Conservation (phyloP, 2,797 vertebrate species). For the Myotis planiceps region DNA sequence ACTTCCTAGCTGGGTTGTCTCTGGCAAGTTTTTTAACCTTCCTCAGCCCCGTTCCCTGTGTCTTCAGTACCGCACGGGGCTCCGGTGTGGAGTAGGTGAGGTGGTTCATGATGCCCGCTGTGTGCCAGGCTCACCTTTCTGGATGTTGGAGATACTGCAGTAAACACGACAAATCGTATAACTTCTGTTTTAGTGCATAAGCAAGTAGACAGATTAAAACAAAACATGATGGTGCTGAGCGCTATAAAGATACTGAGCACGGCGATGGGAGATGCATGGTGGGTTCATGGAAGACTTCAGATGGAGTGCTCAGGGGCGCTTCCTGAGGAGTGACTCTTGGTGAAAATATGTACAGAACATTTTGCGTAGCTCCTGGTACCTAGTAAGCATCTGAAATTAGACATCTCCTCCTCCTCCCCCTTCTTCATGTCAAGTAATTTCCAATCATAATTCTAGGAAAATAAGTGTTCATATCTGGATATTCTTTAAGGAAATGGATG, state of each 20-base stretch:
- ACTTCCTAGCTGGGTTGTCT: background rate
- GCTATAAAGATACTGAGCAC: background rate
- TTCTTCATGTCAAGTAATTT: background rate
- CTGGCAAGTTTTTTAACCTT: background rate
- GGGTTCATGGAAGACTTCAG: background rate
- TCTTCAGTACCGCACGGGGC: background rate
- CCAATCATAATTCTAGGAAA: background rate
- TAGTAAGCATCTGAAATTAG: conserved; percentile 27
- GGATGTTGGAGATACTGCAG: background rate
- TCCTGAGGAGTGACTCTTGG: background rate
- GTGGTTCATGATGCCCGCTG: background rate
- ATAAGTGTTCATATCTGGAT: background rate
- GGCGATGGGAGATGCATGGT: background rate
- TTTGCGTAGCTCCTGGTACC: background rate
- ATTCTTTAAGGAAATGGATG: background rate
- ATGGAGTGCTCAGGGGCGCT: background rate
- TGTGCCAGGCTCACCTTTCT: background rate
- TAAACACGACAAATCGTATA: background rate
- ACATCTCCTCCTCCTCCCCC: background rate
- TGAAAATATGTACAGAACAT: background rate
- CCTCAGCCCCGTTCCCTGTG: background rate
- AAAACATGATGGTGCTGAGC: background rate
- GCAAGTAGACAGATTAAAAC: background rate
- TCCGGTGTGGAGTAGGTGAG: background rate
- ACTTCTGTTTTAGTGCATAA: background rate